Percentiles rank a stretch among this genome's conserved stretches.
Conservation (phyloP, 2,888 invertebrate genomes). For the Hirtodrosophila confusa region DNA sequence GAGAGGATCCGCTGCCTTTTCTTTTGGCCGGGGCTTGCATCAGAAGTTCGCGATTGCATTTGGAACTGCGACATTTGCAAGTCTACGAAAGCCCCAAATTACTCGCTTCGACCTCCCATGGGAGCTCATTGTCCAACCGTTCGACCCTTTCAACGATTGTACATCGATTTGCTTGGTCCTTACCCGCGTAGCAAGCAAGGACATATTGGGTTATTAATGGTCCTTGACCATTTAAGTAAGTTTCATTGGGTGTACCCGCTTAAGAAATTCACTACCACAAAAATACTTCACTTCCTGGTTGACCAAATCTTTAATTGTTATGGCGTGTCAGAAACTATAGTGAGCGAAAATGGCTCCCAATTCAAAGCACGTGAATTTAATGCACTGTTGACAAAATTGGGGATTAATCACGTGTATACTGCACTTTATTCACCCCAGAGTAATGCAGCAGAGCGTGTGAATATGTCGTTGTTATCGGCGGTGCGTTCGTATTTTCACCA, state of each 20-base stretch:
- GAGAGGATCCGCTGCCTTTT: conserved; percentile 17
- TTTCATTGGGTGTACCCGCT: conserved; percentile 5
- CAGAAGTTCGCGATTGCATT: conserved; percentile 11
- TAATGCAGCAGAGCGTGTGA: conserved; percentile 5
- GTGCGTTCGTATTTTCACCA: background rate
- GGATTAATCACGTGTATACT: no score
- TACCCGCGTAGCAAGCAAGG: background rate
- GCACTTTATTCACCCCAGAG: no score
- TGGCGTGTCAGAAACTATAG: conserved; percentile 3
- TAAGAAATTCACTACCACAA: background rate
- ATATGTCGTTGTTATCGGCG: background rate
- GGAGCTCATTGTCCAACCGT: background rate
- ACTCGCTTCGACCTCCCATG: background rate
- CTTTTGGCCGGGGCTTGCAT: conserved; percentile 13
- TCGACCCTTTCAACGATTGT: no score
- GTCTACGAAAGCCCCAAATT: no score
- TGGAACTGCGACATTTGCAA: background rate
- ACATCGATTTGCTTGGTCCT: no score
- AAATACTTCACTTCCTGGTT: background rate
- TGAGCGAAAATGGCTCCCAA: conserved; percentile 3
- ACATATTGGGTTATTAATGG: conserved; percentile 1
- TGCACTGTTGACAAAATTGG: no score
- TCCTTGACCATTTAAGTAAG: conserved; percentile 9
- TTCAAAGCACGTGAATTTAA: conserved; percentile 8
- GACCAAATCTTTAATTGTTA: conserved; percentile 6